Evolutionary conservation across 92 coral and sea anemone species (phyloP), one percentile per base, ranked within the genome.

Genomic region (Heteractis magnifica): DNA sequence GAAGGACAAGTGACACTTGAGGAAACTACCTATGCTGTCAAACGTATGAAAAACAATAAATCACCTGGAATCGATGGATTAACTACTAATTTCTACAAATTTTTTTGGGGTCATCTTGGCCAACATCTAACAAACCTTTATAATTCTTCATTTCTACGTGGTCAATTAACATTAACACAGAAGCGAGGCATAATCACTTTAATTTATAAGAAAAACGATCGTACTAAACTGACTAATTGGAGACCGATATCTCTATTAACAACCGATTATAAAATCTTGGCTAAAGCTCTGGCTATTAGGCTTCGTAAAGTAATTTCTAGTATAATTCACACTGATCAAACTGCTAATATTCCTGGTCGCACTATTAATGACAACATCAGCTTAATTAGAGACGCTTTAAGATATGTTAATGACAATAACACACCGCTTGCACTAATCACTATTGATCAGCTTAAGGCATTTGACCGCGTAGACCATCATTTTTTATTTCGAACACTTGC

Each of bases 391-490:
- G 89, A 86, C 59, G 86, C 75, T 74, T 58, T 86, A 18, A 51
- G 56, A 21, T 81, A 80, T 71, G 89, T 79, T 49, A 50, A 53
- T 7, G 34, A 52, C 51, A 8, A 52, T 64, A 81, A 64, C 75
- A 21, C n/a, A n/a, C 83, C 60, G 44, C 58, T 62, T 13, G 84
- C 88, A 4, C 14, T 79, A 4, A 15, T 85, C 3, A 79, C 85
- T 4, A 64, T 86, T 41, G 89, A 86, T 21, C 89, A 86, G 52
- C 86, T 81, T 73, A 86, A 86, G 44, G 89, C 89, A 34, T 86
- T 86, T 51, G 89, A 86, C 49, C 80, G 89, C 20, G 83, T 84
- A 73, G 87, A 84, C 19, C 77, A 82, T 82, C 0, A 82, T 49
- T 84, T 53, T 53, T 41, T 84, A 79, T 20, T 50, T 10, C 34